These are phyloP conservation scores for Lagopus leucura DNA, from an alignment of 2,113 vertebrate genomes.

Conservation along the genomic window DNA sequence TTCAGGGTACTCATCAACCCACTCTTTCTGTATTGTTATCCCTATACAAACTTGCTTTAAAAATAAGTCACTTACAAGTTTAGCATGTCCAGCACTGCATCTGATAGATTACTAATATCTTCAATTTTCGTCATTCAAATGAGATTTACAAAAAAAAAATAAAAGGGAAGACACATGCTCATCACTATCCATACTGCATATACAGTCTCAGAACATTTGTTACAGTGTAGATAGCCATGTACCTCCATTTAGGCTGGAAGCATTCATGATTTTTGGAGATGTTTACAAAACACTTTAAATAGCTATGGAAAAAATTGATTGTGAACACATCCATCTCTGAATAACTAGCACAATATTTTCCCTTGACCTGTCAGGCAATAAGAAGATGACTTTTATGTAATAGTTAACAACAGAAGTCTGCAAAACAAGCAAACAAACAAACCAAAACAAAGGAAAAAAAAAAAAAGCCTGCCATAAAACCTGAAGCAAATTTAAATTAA, in stretches of 20 bases:
- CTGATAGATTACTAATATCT: background rate
- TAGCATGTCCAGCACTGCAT: background rate
- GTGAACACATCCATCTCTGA: background rate
- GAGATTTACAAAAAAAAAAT: background rate
- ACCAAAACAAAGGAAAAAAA: background rate
- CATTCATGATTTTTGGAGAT: background rate
- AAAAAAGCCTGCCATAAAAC: background rate
- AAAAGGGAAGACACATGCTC: background rate
- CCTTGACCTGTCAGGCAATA: background rate
- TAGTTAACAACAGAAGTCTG: background rate
- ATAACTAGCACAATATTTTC: background rate
- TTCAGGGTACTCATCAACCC: background rate
- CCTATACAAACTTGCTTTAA: background rate
- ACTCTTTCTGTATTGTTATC: background rate
- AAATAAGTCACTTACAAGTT: background rate
- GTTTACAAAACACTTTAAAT: background rate
- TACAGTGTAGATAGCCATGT: accelerated
- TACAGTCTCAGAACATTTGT: background rate
- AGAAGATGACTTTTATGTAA: background rate
- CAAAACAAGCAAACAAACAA: background rate
- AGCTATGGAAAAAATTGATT: background rate
- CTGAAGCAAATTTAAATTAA: background rate
- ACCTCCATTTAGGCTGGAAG: background rate
- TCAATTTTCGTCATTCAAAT: background rate
- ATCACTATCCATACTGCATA: background rate